These are phyloP conservation scores for Lutjanus argentimaculatus DNA, from an alignment of 2,797 vertebrate genomes.

Conservation along the genomic window DNA sequence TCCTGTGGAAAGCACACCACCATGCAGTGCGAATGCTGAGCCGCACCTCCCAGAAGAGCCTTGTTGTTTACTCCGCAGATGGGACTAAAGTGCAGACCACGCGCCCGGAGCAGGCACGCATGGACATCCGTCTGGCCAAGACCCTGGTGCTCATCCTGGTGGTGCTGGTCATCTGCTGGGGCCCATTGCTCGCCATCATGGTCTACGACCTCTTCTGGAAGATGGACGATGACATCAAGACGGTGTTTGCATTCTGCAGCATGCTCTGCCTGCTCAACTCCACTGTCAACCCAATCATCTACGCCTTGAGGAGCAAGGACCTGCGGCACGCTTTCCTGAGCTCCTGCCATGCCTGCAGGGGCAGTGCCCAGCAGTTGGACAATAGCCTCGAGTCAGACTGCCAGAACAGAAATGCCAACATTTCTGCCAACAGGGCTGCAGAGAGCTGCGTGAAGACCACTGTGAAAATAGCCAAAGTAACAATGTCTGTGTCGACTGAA, in stretches of 20 bases:
- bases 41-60: conserved; percentile 97
- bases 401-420: conserved; percentile 93
- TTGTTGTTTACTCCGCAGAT: conserved; percentile 94
- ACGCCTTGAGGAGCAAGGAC: conserved; percentile 98
- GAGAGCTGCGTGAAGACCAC: conserved; percentile 99
- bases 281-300: conserved; percentile 99
- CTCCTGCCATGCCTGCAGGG: conserved; percentile 93
- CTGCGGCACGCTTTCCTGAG: conserved; percentile 96
- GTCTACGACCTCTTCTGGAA: conserved; percentile 99
- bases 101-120: conserved; percentile 96
- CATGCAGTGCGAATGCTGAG: conserved; percentile 98
- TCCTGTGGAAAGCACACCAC: conserved; percentile 99
- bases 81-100: conserved; percentile 97
- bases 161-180: conserved; percentile 99
- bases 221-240: conserved; percentile 98
- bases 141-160: conserved; percentile 98
- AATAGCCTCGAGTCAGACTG: conserved; percentile 99
- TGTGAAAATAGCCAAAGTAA: conserved; percentile 99
- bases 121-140: conserved; percentile 99
- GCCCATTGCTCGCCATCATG: conserved; percentile 98
- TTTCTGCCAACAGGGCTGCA: conserved; percentile 94
- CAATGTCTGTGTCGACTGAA: conserved; percentile 99
- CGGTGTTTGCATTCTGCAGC: conserved; percentile 98
- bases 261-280: conserved; percentile 99
- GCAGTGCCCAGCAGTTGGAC: conserved; percentile 93